Percentiles rank a stretch among this genome's conserved stretches.
Conservation (phyloP, 2,797 vertebrate genomes). For the Sebastes hopkinsi region DNA sequence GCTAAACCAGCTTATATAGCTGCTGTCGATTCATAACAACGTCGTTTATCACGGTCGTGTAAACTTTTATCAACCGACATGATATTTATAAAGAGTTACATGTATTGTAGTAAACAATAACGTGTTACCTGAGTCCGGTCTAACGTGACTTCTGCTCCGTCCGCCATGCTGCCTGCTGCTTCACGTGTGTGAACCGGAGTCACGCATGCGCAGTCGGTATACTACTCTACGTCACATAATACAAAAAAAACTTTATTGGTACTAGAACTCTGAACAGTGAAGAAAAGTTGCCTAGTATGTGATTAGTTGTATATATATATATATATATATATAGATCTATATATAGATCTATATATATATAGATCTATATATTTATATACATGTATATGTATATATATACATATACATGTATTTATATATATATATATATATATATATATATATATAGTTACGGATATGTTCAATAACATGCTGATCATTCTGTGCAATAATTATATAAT, state of each 20-base stretch:
- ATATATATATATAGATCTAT: no score
- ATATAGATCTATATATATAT: no score
- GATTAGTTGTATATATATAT: no score
- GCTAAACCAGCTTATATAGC: conserved; percentile 6
- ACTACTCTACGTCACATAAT: background rate
- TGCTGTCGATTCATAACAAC: background rate
- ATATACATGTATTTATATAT: no score
- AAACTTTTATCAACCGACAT: accelerated
- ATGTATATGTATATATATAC: no score
- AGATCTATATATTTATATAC: no score
- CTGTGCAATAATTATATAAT: no score
- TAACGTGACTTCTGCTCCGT: conserved; percentile 10
- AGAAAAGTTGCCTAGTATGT: background rate
- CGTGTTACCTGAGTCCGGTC: conserved; percentile 72
- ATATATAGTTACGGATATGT: no score
- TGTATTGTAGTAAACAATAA: accelerated
- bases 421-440: no score
- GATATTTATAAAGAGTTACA: accelerated
- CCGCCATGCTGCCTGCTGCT: conserved; percentile 70
- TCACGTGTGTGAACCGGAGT: conserved; percentile 45
- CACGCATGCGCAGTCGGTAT: conserved; percentile 59
- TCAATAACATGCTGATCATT: no score
- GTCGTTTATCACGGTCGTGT: accelerated
- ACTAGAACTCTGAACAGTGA: background rate
- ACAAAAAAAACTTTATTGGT: conserved; percentile 63